These are phyloP conservation scores for Notolabrus celidotus DNA, from an alignment of 2,797 vertebrate genomes.

Conservation along the genomic window DNA sequence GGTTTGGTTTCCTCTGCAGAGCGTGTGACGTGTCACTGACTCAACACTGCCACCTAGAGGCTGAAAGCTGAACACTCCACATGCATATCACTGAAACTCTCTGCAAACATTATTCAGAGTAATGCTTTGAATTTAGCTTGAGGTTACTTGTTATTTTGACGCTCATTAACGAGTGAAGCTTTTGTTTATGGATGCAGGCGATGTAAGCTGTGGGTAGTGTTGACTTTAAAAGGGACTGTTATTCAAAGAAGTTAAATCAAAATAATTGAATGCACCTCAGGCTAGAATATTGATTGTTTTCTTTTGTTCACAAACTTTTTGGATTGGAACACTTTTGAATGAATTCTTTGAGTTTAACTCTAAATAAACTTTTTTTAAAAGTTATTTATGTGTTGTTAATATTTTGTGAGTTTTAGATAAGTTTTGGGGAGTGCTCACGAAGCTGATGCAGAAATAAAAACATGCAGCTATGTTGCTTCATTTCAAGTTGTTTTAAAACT, in stretches of 20 bases:
- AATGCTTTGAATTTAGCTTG: conserved; percentile 4
- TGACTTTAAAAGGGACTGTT: neutral
- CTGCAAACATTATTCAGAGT: neutral
- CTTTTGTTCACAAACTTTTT: neutral
- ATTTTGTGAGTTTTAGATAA: too few relatives aligned
- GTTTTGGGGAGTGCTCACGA: neutral
- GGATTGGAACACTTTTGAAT: too few relatives aligned
- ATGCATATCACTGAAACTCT: neutral
- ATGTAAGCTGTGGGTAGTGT: neutral
- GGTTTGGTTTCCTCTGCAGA: conserved; percentile 6
- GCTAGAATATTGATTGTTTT: neutral
- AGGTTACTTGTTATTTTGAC: neutral
- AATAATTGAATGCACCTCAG: neutral
- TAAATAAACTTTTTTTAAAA: neutral
- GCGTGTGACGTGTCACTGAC: conserved; percentile 53
- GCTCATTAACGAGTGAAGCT: neutral
- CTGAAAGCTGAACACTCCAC: conserved; percentile 26
- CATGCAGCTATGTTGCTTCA: neutral
- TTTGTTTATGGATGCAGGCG: neutral
- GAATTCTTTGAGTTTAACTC: neutral
- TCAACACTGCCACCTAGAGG: conserved; percentile 85
- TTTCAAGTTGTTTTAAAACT: neutral
- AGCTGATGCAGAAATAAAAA: neutral
- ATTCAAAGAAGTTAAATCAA: neutral
- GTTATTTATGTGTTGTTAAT: too few relatives aligned